These are phyloP conservation scores for Hippocampus abdominalis DNA, from an alignment of 2,113 vertebrate species.

Conservation along the genomic window DNA sequence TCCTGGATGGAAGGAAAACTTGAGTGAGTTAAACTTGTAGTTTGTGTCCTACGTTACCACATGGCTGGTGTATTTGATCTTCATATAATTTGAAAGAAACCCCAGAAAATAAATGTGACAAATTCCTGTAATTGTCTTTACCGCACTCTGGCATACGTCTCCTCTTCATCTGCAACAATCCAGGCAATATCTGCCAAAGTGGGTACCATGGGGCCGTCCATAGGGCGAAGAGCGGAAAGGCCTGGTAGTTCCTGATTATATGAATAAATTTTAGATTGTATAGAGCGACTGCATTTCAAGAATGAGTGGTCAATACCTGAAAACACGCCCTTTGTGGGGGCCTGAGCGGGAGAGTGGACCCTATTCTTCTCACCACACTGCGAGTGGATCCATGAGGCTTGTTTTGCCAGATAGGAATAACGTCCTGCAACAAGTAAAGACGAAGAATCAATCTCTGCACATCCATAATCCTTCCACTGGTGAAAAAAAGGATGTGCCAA, in stretches of 20 bases:
- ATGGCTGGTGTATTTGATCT: neutral
- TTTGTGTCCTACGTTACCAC: neutral
- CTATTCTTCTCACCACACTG: constrained; percentile 93
- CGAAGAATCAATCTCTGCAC: neutral
- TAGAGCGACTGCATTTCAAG: constrained; percentile 62
- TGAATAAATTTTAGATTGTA: neutral
- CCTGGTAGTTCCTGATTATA: constrained; percentile 80
- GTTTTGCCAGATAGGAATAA: constrained; percentile 97
- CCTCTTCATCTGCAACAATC: constrained; percentile 96
- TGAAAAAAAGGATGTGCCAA: neutral
- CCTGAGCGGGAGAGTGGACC: constrained; percentile 88
- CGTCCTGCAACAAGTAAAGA: constrained; percentile 62
- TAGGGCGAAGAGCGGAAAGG: constrained; percentile 76
- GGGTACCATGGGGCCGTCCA: constrained; percentile 84
- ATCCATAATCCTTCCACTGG: neutral
- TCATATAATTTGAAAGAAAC: too few species aligned
- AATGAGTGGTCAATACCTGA: constrained; percentile 72
- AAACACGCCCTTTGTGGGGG: constrained; percentile 91
- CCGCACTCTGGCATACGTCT: constrained; percentile 95
- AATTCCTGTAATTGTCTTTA: constrained; percentile 37
- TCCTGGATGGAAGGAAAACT: constrained; percentile 66
- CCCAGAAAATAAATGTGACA: too few species aligned
- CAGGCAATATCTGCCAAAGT: constrained; percentile 96
- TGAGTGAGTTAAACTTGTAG: neutral
- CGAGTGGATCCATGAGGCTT: constrained; percentile 91